phyloP scores from a whole-genome alignment of 2,797 vertebrate species.

The Gambelia wislizenii region DNA sequence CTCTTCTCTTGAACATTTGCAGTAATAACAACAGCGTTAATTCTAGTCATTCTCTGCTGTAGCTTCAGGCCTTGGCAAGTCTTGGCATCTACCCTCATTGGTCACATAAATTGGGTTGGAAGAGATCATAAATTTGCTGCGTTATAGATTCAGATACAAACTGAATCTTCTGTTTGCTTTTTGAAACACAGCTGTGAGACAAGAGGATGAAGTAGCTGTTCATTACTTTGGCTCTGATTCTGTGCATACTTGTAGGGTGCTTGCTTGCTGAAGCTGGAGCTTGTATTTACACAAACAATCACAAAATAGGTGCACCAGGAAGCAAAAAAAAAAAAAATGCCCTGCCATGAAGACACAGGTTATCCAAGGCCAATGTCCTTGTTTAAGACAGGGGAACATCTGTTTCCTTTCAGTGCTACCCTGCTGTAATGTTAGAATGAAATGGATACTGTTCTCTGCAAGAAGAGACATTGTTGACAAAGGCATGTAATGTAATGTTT shows the following conservation, averaged over 20 bases:
- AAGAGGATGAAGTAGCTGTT: too few species aligned
- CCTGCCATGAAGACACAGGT: not conserved
- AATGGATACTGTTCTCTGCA: not conserved
- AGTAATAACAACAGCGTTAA: not conserved
- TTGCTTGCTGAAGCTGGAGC: not conserved
- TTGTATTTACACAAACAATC: not conserved
- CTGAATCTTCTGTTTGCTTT: not conserved
- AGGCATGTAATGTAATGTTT: not conserved
- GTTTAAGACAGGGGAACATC: conserved; percentile 10
- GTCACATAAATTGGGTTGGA: not conserved
- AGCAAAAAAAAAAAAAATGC: accelerated
- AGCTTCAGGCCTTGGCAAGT: not conserved
- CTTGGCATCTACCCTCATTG: not conserved
- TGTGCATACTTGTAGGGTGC: not conserved
- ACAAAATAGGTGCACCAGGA: not conserved
- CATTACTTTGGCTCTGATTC: not conserved
- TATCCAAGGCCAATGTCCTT: not conserved
- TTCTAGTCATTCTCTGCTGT: not conserved
- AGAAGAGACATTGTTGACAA: not conserved
- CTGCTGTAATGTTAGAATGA: not conserved
- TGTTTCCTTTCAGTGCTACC: conserved; percentile 12
- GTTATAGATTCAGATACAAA: not conserved
- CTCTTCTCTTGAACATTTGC: not conserved
- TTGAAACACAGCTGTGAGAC: not conserved
- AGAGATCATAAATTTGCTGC: not conserved